Evolutionary conservation across 2,113 vertebrate species (phyloP), one percentile per base, ranked within the genome.

Genomic region (Anolis sagrei): DNA sequence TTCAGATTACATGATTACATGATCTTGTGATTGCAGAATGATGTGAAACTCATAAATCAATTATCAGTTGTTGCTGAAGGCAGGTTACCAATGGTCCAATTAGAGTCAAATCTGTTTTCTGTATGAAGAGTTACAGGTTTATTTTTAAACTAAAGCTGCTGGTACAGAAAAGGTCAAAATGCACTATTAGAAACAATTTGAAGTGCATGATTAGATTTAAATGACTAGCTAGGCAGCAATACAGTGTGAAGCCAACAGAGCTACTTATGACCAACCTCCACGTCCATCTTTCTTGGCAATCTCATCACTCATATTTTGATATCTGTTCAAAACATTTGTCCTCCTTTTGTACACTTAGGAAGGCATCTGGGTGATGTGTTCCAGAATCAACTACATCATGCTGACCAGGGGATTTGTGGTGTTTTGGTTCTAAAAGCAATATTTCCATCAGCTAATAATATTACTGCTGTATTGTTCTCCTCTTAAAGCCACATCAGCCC

Each of bases 111-210:
- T 83, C 79, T 75, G 1, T 1, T 18, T 49, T 88, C 16, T 10
- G 8, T 58, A 5, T 51, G 64, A 27, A 81, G 73, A 36, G 39
- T 73, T 73, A 34, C 19, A 44, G 27, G 21, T 8, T 49, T 23
- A 69, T 58, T 54, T 21, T 36, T 76, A 83, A 82, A 90, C 62
- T 2, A 73, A 85, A 80, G 73, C 86, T 76, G 1, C 49, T 69
- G 79, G 39, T 69, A 1, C 61, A 27, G 13, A 61, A 86, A 89
- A 89, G 32, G 44, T 85, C 51, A 86, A 86, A 83, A 76, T 29
- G 29, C 61, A 58, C 36, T 81, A 84, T 84, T 75, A 87, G 32
- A 79, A 9, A 68, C 76, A 76, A 73, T 54, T 89, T 73, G 7
- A 66, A 25, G 3, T 27, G 49, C 2, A 4, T 61, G 77, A 92